Evolutionary conservation across 1,140 invertebrate species (phyloP).

Genomic region (Drosophila sproati): DNA sequence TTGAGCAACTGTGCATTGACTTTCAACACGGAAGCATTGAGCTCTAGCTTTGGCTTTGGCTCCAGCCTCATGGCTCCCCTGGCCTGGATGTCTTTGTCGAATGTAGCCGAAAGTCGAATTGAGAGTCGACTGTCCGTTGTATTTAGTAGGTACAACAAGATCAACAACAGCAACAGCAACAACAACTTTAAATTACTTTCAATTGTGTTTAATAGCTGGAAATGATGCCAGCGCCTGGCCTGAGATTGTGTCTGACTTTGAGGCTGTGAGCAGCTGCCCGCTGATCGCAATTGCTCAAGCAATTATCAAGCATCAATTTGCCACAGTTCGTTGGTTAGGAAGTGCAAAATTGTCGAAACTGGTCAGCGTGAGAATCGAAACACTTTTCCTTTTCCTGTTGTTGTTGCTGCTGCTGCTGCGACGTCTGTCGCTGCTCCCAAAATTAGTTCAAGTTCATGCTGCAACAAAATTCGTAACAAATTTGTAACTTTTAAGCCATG

Average conservation of each 20-base stretch:
- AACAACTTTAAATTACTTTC: slow-evolving; percentile 73
- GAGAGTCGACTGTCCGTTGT: slow-evolving; percentile 31
- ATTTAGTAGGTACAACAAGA: slow-evolving; percentile 63
- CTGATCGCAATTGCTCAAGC: slow-evolving; percentile 56
- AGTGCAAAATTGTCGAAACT: slow-evolving; percentile 68
- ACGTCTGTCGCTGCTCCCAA: not conserved
- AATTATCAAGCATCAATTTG: slow-evolving; percentile 79
- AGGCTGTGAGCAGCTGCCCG: slow-evolving; percentile 49
- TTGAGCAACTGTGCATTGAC: slow-evolving; percentile 70
- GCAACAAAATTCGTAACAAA: slow-evolving; percentile 44
- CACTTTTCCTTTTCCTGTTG: slow-evolving; percentile 70
- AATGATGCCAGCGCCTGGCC: slow-evolving; percentile 59
- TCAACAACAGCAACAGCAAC: slow-evolving; percentile 21
- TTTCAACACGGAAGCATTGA: slow-evolving; percentile 71
- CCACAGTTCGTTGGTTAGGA: slow-evolving; percentile 48
- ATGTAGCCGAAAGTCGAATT: slow-evolving; percentile 56
- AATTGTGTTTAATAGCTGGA: slow-evolving; percentile 82
- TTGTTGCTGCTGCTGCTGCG: not conserved
- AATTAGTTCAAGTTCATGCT: slow-evolving; percentile 74
- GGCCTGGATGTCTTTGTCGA: slow-evolving; percentile 43
- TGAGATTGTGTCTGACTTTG: slow-evolving; percentile 10
- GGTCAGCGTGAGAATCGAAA: slow-evolving; percentile 69
- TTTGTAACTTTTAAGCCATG: slow-evolving; percentile 73
- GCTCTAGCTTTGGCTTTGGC: slow-evolving; percentile 17
- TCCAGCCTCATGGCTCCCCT: slow-evolving; percentile 20